Percentiles rank a stretch among this genome's conserved stretches.
Conservation (phyloP, 2,888 invertebrate genomes). For the Oscheius sp. region DNA sequence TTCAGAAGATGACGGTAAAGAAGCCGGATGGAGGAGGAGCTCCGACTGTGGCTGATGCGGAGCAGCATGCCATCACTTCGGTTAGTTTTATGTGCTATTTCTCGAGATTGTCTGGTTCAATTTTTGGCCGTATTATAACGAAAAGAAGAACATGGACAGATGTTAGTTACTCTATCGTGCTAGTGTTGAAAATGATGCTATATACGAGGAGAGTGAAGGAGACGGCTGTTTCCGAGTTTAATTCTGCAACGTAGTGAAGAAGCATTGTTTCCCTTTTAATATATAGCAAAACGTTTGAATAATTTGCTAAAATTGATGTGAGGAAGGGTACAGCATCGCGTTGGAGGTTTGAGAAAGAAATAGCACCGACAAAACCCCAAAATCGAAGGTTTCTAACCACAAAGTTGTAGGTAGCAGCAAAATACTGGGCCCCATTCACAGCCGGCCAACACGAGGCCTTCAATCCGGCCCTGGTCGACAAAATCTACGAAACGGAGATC, state of each 20-base stretch:
- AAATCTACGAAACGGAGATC: constrained; percentile 64
- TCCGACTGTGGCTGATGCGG: constrained; percentile 17
- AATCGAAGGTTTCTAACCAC: too few species aligned
- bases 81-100: constrained; percentile 5
- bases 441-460: constrained; percentile 51
- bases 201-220: background rate
- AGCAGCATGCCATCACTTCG: constrained; percentile 20
- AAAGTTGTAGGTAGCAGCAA: constrained; percentile 83
- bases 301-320: too few species aligned
- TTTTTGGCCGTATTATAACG: too few species aligned
- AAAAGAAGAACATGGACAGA: too few species aligned
- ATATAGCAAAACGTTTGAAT: too few species aligned
- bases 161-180: background rate
- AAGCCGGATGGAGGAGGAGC: constrained; percentile 6
- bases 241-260: too few species aligned
- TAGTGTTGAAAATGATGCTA: background rate
- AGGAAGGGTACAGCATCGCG: too few species aligned
- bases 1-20: constrained; percentile 29
- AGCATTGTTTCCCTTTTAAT: too few species aligned
- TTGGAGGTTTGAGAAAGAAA: too few species aligned
- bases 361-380: too few species aligned
- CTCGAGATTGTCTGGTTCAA: background rate
- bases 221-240: background rate
- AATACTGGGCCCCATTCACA: constrained; percentile 92
- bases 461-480: constrained; percentile 52